Evolutionary conservation across 2,888 invertebrate species (phyloP).

Genomic region (Uropetala carovei): DNA sequence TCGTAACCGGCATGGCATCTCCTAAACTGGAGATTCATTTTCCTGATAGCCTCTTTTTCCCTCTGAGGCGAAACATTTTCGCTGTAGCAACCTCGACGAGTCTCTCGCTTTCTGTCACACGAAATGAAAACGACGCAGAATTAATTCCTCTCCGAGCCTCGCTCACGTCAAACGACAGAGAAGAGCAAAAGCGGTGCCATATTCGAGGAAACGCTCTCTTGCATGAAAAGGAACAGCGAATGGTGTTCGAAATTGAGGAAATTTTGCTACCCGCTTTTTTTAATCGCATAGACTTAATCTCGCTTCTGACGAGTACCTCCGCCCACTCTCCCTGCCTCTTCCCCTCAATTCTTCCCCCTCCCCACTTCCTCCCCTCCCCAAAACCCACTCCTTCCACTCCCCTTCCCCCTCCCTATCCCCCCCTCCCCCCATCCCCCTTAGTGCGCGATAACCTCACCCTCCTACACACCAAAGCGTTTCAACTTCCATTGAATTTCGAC

Average conservation of each 20-base stretch:
- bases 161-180: slow-evolving; percentile 18
- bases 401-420: neutral
- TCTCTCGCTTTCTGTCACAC: slow-evolving; percentile 22
- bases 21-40: too few species aligned
- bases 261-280: slow-evolving; percentile 34
- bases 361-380: neutral
- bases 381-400: neutral
- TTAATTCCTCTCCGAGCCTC: slow-evolving; percentile 23
- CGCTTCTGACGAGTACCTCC: slow-evolving; percentile 24
- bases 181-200: neutral
- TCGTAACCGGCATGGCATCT: too few species aligned
- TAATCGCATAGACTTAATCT: slow-evolving; percentile 58
- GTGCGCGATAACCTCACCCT: slow-evolving; percentile 30
- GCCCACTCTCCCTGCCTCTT: neutral
- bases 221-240: neutral
- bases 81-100: neutral
- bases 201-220: slow-evolving; percentile 10
- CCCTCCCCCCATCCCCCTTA: neutral
- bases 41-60: too few species aligned
- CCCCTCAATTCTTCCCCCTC: neutral
- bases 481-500: slow-evolving; percentile 61
- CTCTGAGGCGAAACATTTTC: neutral
- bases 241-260: slow-evolving; percentile 32
- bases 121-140: slow-evolving; percentile 38
- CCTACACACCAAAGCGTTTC: slow-evolving; percentile 39